Evolutionary conservation across 2,797 vertebrate genomes (phyloP).

Genomic region (Hippocampus kuda): DNA sequence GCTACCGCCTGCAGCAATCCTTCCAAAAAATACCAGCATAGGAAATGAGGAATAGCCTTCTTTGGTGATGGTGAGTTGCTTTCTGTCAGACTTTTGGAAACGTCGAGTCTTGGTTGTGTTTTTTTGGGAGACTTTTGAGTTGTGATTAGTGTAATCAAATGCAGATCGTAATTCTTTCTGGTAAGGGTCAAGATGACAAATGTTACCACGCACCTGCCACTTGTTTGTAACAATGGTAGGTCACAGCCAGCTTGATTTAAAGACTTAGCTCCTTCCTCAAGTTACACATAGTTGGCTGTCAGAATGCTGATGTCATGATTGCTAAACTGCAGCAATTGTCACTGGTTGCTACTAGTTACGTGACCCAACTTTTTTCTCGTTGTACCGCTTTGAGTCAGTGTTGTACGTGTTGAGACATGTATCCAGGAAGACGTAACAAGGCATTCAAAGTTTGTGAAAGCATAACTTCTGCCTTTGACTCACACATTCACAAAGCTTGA

Average conservation of each 20-base stretch:
- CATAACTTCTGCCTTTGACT: constrained; percentile 6
- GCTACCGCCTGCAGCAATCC: constrained; percentile 46
- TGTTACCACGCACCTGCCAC: constrained; percentile 7
- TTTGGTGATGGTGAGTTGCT: constrained; percentile 67
- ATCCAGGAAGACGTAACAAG: constrained; percentile 5
- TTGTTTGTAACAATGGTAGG: constrained; percentile 8
- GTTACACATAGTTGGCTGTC: constrained; percentile 7
- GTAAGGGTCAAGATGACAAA: background rate
- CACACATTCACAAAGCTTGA: background rate
- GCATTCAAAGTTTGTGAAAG: constrained; percentile 3
- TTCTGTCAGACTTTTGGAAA: constrained; percentile 17
- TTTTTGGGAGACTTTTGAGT: constrained; percentile 10
- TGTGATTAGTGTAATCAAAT: background rate
- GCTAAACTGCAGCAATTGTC: background rate
- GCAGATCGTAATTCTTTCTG: constrained; percentile 5
- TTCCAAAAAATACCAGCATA: constrained; percentile 42
- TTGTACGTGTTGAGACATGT: constrained; percentile 7
- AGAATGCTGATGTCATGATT: constrained; percentile 3
- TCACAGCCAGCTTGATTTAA: constrained; percentile 6
- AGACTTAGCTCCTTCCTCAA: constrained; percentile 5
- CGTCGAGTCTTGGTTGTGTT: background rate
- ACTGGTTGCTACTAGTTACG: background rate
- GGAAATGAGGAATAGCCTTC: constrained; percentile 48
- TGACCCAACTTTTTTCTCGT: constrained; percentile 7
- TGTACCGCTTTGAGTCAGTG: background rate